A percentile compares a stretch with the other conserved stretches of the same genome.
Evolutionary conservation across 2,797 vertebrate species (phyloP).

Genomic region (Artibeus jamaicensis): DNA sequence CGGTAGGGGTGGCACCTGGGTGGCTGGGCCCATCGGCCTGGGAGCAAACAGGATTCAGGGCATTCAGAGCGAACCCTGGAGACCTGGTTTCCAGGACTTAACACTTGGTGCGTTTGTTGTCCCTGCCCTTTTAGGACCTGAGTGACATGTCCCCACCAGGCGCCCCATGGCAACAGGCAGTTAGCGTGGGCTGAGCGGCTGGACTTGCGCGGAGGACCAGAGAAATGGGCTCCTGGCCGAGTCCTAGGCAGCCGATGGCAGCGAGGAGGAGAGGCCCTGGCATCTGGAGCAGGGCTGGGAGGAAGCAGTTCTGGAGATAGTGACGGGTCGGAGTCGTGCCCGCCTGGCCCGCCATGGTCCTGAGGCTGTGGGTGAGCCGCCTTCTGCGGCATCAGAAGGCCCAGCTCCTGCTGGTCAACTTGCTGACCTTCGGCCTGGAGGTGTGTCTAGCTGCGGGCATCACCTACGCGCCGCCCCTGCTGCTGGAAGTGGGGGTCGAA

Average conservation of each 20-base stretch:
- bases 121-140: constrained; percentile 38
- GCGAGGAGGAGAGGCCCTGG: background rate
- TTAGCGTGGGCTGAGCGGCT: background rate
- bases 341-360: constrained; percentile 48
- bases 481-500: constrained; percentile 89
- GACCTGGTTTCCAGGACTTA: background rate
- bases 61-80: background rate
- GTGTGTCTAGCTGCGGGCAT: constrained; percentile 90
- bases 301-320: background rate
- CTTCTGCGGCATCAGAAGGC: constrained; percentile 77
- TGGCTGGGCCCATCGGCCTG: background rate
- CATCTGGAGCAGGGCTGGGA: background rate
- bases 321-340: background rate
- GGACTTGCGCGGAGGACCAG: background rate
- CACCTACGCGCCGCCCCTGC: constrained; percentile 88
- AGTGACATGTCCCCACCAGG: background rate
- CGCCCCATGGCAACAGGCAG: fast-evolving
- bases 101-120: background rate
- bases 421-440: constrained; percentile 90
- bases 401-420: constrained; percentile 89
- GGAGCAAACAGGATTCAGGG: background rate
- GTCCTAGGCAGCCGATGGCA: background rate
- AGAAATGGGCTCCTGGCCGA: constrained; percentile 50
- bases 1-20: background rate
- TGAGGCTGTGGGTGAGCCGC: constrained; percentile 63